phyloP scores from a whole-genome alignment of 2,888 invertebrate species.

The Drosophila neonasuta region DNA sequence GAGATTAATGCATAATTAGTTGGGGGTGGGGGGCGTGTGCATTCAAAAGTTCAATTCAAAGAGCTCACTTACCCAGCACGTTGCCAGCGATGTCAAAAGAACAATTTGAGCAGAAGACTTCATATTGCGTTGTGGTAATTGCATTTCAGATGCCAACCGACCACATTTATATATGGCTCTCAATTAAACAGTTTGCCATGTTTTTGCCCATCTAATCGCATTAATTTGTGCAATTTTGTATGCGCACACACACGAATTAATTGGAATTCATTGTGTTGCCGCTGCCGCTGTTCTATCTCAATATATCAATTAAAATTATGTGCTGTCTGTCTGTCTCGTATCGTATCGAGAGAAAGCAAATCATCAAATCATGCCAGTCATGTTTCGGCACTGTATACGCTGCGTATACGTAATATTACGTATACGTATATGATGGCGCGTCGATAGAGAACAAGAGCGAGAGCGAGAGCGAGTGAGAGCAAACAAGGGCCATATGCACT shows the following conservation, averaged over 20 bases:
- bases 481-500: constrained; percentile 63
- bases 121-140: constrained; percentile 14
- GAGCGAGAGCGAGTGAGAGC: neutral
- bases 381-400: constrained; percentile 1
- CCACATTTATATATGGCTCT: constrained; percentile 8
- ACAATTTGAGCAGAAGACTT: neutral
- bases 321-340: neutral
- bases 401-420: constrained; percentile 38
- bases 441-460: neutral
- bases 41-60: neutral
- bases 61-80: constrained; percentile 3
- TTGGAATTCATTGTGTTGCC: constrained; percentile 8
- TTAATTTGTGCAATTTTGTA: constrained; percentile 38
- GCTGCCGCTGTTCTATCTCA: constrained; percentile 3
- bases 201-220: constrained; percentile 4
- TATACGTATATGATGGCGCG: constrained; percentile 54
- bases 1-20: neutral
- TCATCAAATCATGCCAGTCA: constrained; percentile 31
- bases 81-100: constrained; percentile 6
- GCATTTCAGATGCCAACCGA: neutral
- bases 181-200: constrained; percentile 25
- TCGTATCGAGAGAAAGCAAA: constrained; percentile 6
- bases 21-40: neutral
- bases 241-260: constrained; percentile 7
- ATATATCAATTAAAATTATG: constrained; percentile 17